These are phyloP conservation scores for Morinoia aosen DNA, from an alignment of 2,888 invertebrate species.

Conservation along the genomic window DNA sequence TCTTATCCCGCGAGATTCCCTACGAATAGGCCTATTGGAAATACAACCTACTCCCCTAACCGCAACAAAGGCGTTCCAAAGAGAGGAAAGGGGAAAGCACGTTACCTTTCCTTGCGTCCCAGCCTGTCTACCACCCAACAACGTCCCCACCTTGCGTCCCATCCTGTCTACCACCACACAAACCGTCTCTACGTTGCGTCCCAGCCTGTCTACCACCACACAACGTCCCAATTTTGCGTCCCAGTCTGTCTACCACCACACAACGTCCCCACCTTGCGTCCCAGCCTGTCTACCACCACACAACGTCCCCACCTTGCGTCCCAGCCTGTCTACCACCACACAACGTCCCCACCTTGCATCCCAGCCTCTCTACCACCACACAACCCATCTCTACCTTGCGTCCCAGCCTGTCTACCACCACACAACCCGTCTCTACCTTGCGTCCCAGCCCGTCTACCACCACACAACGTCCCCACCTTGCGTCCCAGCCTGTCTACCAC, in stretches of 20 bases:
- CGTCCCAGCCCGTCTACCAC: background rate
- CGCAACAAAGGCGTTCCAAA: too few relatives aligned
- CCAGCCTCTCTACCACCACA: background rate
- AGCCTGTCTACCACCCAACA: background rate
- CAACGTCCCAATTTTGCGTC: slow-evolving; percentile 47
- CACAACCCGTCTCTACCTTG: slow-evolving; percentile 44
- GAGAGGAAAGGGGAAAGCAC: background rate
- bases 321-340: slow-evolving; percentile 60
- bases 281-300: background rate
- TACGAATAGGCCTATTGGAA: too few relatives aligned
- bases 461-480: background rate
- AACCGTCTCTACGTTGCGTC: background rate
- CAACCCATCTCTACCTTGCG: slow-evolving; percentile 36
- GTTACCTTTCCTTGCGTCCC: background rate
- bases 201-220: background rate
- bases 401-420: slow-evolving; percentile 60
- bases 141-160: slow-evolving; percentile 54
- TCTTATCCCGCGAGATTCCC: too few relatives aligned
- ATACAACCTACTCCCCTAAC: too few relatives aligned
- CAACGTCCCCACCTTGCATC: slow-evolving; percentile 33
- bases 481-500: slow-evolving; percentile 61
- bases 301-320: slow-evolving; percentile 48
- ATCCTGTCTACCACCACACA: slow-evolving; percentile 60
- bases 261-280: slow-evolving; percentile 36
- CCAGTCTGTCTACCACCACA: slow-evolving; percentile 60